Conservation (phyloP, 2,797 vertebrate species). For the Lophotriccus pileatus region DNA sequence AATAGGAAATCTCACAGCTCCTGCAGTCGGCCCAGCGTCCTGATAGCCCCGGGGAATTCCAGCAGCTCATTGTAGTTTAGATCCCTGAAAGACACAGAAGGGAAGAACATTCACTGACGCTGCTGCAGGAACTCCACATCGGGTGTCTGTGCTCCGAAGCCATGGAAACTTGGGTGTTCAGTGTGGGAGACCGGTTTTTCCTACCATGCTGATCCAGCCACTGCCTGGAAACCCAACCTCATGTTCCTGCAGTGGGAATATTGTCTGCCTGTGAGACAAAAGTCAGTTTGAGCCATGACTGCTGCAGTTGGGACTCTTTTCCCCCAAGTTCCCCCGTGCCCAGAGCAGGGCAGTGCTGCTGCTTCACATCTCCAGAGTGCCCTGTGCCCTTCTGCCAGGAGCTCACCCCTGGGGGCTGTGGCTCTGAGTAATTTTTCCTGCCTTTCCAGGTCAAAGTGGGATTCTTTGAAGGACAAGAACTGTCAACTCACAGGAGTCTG, state of each 20-base stretch:
- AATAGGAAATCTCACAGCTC: slow-evolving; percentile 86
- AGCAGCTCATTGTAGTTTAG: slow-evolving; percentile 92
- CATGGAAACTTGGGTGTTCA: slow-evolving; percentile 28
- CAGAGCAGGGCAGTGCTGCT: neutral
- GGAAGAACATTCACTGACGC: slow-evolving; percentile 6
- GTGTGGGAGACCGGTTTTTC: slow-evolving; percentile 28
- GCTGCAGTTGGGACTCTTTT: neutral
- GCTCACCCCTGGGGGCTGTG: neutral
- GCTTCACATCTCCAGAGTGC: neutral
- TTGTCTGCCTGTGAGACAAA: neutral
- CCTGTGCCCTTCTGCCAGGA: neutral
- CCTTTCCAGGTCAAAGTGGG: neutral
- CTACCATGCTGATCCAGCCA: neutral
- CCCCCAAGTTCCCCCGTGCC: neutral
- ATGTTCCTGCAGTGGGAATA: neutral
- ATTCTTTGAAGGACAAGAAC: neutral
- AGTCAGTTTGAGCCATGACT: neutral
- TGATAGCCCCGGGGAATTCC: slow-evolving; percentile 92
- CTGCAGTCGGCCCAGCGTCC: slow-evolving; percentile 90
- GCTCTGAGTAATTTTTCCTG: neutral
- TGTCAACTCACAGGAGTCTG: neutral
- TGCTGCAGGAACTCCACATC: neutral
- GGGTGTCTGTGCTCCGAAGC: slow-evolving; percentile 28
- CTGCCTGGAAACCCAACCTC: slow-evolving; percentile 42
- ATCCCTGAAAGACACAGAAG: slow-evolving; percentile 80